phyloP scores from a whole-genome alignment of 1,140 invertebrate genomes.

The Bombus waltoni region DNA sequence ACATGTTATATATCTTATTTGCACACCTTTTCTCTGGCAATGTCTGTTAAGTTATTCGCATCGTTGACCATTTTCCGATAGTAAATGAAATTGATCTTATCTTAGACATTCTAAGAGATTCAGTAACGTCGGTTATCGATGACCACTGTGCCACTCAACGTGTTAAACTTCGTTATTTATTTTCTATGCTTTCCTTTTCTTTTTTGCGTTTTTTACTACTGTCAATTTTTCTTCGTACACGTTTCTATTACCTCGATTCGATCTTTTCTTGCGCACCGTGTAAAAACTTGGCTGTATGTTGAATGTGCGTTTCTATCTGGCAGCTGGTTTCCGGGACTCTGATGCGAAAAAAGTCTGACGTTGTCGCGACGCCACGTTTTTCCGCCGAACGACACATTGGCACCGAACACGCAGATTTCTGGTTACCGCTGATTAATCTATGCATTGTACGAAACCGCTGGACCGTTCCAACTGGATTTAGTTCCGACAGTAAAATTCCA shows the following conservation, averaged over 20 bases:
- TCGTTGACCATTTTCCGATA: too few relatives aligned
- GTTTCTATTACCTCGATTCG: background rate
- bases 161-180: background rate
- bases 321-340: background rate
- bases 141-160: too few relatives aligned
- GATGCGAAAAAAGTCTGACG: slow-evolving; percentile 32
- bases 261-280: background rate
- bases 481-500: slow-evolving; percentile 13
- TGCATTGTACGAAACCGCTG: background rate
- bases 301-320: slow-evolving; percentile 17
- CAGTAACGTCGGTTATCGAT: too few relatives aligned
- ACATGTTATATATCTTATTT: too few relatives aligned
- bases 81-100: too few relatives aligned
- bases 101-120: too few relatives aligned
- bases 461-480: background rate
- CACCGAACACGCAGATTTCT: slow-evolving; percentile 24
- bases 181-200: background rate
- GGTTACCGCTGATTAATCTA: slow-evolving; percentile 15
- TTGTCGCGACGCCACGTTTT: slow-evolving; percentile 9
- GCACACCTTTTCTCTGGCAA: too few relatives aligned
- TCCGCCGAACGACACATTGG: slow-evolving; percentile 25
- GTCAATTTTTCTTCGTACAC: slow-evolving; percentile 2
- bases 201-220: background rate
- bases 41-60: too few relatives aligned
- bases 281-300: slow-evolving; percentile 28